These are phyloP conservation scores for Drosophila saltans DNA, from an alignment of 1,140 invertebrate genomes.

Conservation along the genomic window DNA sequence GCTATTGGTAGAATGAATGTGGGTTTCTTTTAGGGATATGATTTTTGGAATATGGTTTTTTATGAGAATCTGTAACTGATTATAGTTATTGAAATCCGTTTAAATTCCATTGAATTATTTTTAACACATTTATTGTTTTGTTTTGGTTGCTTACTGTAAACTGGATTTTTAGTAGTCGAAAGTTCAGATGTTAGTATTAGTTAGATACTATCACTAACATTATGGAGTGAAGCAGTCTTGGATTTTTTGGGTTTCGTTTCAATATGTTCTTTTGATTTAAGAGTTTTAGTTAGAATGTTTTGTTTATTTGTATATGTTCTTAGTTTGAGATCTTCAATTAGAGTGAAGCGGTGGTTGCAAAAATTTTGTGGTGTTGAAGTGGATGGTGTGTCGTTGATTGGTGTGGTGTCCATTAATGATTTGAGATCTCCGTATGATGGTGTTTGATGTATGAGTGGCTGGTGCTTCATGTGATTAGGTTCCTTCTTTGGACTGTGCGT, in stretches of 20 bases:
- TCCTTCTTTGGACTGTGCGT: not conserved
- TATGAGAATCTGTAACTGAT: conserved; percentile 29
- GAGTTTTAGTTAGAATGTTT: too few species aligned
- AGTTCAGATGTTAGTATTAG: not conserved
- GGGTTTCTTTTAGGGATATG: conserved; percentile 37
- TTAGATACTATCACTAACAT: too few species aligned
- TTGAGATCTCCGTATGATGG: conserved; percentile 13
- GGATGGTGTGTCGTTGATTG: conserved; percentile 6
- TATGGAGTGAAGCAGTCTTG: too few species aligned
- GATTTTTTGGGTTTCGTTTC: too few species aligned
- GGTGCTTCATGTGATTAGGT: conserved; percentile 5
- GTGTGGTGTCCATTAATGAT: conserved; percentile 20
- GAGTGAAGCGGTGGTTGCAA: too few species aligned
- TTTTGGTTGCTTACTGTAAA: not conserved
- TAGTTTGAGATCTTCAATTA: too few species aligned
- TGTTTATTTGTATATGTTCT: too few species aligned
- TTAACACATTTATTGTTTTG: conserved; percentile 9
- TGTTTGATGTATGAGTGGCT: not conserved
- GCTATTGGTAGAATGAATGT: conserved; percentile 17
- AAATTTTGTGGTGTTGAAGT: not conserved
- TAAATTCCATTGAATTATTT: conserved; percentile 40
- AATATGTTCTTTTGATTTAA: too few species aligned
- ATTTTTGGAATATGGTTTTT: conserved; percentile 34
- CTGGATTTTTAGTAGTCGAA: not conserved
- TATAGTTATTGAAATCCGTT: conserved; percentile 41